These are phyloP conservation scores for Heteropelma amictum DNA, from an alignment of 2,888 invertebrate species.

Conservation along the genomic window DNA sequence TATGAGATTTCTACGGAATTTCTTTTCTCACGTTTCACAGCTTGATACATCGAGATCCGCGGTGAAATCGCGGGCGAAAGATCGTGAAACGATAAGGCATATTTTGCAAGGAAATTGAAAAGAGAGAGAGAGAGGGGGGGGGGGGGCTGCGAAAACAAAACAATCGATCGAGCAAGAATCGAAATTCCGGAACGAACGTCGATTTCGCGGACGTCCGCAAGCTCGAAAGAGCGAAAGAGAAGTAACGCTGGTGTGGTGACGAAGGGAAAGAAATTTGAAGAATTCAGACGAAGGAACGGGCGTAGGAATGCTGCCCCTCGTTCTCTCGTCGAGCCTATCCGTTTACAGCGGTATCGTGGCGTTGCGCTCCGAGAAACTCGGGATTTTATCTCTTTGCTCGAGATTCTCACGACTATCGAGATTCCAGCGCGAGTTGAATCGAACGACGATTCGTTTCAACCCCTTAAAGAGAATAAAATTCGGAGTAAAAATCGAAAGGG, in stretches of 20 bases:
- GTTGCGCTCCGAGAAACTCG: neutral
- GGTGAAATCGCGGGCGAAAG: too few species aligned
- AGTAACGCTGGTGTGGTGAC: neutral
- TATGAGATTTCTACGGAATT: too few species aligned
- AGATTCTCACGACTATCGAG: constrained; percentile 15
- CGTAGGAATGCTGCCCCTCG: constrained; percentile 7
- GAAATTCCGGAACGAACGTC: constrained; percentile 8
- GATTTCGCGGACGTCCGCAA: too few species aligned
- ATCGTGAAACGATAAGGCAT: too few species aligned
- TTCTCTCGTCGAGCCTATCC: neutral
- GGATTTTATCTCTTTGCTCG: neutral
- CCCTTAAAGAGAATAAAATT: too few species aligned
- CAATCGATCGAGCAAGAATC: neutral
- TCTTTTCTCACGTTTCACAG: too few species aligned
- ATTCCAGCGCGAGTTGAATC: neutral
- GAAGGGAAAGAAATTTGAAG: neutral
- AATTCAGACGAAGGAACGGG: neutral
- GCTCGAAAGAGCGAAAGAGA: neutral
- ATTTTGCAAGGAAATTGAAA: too few species aligned
- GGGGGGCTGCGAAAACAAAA: too few species aligned
- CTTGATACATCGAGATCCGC: too few species aligned
- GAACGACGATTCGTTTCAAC: too few species aligned
- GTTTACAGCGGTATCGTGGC: neutral
- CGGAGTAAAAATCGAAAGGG: too few species aligned
- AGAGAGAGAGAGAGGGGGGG: too few species aligned